Evolutionary conservation across 2,113 vertebrate genomes (phyloP).

Genomic region (Climacteris rufus): DNA sequence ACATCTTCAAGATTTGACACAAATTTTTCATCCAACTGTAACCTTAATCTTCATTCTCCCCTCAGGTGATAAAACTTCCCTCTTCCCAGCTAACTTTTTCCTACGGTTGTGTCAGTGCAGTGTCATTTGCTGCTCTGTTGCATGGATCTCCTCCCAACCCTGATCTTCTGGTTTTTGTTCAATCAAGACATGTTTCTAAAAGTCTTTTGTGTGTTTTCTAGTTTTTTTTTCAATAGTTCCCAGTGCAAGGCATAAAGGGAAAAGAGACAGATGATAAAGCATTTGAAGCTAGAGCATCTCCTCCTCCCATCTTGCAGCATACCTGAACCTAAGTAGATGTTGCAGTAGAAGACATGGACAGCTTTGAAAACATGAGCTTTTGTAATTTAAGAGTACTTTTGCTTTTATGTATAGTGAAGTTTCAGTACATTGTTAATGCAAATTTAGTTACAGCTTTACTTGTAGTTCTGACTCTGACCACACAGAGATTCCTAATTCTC

Average conservation of each 20-base stretch:
- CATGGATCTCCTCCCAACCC: background rate
- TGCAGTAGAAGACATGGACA: too few species aligned
- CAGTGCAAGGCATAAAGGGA: too few species aligned
- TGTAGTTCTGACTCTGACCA: background rate
- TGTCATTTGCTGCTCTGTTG: background rate
- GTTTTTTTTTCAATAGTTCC: too few species aligned
- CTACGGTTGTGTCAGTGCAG: background rate
- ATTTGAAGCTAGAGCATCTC: too few species aligned
- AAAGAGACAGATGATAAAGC: too few species aligned
- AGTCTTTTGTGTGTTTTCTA: fast-evolving
- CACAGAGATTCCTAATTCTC: background rate
- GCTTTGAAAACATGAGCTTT: background rate
- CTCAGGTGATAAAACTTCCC: background rate
- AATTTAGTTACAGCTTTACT: background rate
- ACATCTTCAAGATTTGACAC: background rate
- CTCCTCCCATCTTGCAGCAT: too few species aligned
- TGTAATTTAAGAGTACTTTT: background rate
- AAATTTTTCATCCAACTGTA: background rate
- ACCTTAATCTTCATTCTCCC: background rate
- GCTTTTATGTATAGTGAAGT: background rate
- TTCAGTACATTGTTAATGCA: background rate
- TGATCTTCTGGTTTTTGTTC: background rate
- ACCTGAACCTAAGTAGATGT: too few species aligned
- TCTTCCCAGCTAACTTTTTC: background rate
- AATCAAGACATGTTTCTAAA: background rate